Evolutionary conservation across 2,113 vertebrate species (phyloP).

Genomic region (Nasalis larvatus): DNA sequence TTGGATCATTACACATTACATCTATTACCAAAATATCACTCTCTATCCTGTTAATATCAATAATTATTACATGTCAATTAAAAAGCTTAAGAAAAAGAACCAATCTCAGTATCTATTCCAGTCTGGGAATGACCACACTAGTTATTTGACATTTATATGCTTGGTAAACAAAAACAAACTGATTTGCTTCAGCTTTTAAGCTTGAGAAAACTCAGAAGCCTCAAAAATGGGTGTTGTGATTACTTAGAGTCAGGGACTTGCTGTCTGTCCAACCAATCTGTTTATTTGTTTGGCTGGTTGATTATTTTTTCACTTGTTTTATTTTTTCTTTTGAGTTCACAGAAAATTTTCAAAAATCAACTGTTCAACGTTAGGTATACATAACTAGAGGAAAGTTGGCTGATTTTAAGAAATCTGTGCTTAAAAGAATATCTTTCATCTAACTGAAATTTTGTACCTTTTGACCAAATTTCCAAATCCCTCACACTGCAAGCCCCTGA

Average conservation of each 20-base stretch:
- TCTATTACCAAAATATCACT: not conserved
- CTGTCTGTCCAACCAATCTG: not conserved
- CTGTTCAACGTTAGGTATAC: not conserved
- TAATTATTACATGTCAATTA: not conserved
- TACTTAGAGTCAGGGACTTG: not conserved
- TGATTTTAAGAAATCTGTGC: not conserved
- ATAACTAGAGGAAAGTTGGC: not conserved
- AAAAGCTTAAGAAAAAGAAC: not conserved
- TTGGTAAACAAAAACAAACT: not conserved
- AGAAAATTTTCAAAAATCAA: not conserved
- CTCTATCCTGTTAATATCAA: not conserved
- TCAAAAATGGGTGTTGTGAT: not conserved
- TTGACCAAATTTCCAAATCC: not conserved
- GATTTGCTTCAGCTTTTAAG: not conserved
- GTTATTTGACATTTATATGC: not conserved
- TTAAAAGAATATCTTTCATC: not conserved
- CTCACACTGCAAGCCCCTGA: accelerated
- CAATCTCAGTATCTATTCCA: not conserved
- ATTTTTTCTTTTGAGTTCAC: not conserved
- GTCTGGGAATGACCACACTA: not conserved
- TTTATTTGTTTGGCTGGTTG: not conserved
- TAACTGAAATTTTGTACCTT: not conserved
- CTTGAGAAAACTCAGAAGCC: not conserved
- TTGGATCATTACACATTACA: not conserved
- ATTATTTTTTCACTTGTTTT: not conserved